A percentile compares a stretch with the other conserved stretches of the same genome.
Evolutionary conservation across 2,113 vertebrate genomes (phyloP).

Genomic region (Empidonax traillii): DNA sequence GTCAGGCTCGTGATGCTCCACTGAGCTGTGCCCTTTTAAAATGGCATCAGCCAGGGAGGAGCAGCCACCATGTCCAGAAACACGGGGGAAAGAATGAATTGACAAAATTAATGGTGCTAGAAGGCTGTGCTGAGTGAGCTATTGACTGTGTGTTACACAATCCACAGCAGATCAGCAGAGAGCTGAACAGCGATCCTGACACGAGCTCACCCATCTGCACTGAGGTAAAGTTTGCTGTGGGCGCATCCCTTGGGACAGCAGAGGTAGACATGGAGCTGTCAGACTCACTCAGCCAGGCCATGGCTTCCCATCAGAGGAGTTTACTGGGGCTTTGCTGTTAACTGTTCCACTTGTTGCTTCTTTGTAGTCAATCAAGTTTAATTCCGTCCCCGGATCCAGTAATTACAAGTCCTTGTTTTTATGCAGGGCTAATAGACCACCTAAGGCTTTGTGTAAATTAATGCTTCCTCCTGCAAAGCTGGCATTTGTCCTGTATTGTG

Average conservation of each 20-base stretch:
- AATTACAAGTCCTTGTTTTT: constrained; percentile 32
- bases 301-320: not conserved
- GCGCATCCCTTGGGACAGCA: fast-evolving
- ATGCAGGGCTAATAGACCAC: constrained; percentile 50
- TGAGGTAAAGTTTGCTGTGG: not conserved
- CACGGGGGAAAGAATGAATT: not conserved
- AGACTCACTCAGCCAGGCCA: not conserved
- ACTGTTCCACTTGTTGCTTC: constrained; percentile 12
- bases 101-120: not conserved
- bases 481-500: not conserved
- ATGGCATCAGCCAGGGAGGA: not conserved
- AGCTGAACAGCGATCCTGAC: not conserved
- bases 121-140: not conserved
- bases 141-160: not conserved
- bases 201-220: not conserved
- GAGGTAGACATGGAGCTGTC: not conserved
- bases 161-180: not conserved
- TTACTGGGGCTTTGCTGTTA: not conserved
- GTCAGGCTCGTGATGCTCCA: not conserved
- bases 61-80: not conserved
- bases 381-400: constrained; percentile 17
- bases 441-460: constrained; percentile 56
- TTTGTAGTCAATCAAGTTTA: constrained; percentile 34
- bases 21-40: not conserved
- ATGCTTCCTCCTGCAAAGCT: constrained; percentile 32